Conservation (phyloP, 2,113 vertebrate species). For the Speoplatyrhinus poulsoni region DNA sequence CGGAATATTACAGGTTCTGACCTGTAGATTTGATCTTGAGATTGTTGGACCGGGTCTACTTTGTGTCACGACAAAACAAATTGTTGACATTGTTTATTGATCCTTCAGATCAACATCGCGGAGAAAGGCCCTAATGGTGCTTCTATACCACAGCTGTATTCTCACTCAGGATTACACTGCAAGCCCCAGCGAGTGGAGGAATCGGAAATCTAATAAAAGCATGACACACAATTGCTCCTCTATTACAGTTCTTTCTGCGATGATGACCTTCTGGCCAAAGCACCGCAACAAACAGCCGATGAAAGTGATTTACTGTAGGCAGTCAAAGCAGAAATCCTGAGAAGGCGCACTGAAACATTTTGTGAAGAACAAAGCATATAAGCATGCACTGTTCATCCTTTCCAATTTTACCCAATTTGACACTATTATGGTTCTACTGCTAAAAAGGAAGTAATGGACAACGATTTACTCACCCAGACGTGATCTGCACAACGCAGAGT, state of each 20-base stretch:
- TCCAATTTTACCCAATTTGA: no score
- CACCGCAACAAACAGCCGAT: constrained; percentile 40
- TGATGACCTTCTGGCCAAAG: constrained; percentile 37
- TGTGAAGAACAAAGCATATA: no score
- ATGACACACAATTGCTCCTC: constrained; percentile 40
- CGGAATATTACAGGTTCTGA: constrained; percentile 49
- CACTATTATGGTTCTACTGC: no score
- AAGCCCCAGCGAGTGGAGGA: constrained; percentile 39
- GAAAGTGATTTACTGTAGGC: constrained; percentile 23
- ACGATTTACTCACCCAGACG: no score
- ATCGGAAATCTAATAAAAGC: constrained; percentile 56
- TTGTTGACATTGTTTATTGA: constrained; percentile 42
- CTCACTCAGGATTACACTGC: constrained; percentile 18
- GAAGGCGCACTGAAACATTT: no score
- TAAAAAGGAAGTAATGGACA: no score
- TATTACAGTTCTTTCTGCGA: constrained; percentile 32
- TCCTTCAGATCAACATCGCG: constrained; percentile 43
- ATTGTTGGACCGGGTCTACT: constrained; percentile 20
- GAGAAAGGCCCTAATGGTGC: constrained; percentile 30
- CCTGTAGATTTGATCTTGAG: constrained; percentile 27
- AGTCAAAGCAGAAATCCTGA: neutral
- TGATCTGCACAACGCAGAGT: no score
- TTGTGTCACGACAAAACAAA: constrained; percentile 33
- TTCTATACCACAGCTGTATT: constrained; percentile 32
- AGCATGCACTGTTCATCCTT: no score